Evolutionary conservation across 2,888 invertebrate species (phyloP).

Genomic region (Ischnura elegans): DNA sequence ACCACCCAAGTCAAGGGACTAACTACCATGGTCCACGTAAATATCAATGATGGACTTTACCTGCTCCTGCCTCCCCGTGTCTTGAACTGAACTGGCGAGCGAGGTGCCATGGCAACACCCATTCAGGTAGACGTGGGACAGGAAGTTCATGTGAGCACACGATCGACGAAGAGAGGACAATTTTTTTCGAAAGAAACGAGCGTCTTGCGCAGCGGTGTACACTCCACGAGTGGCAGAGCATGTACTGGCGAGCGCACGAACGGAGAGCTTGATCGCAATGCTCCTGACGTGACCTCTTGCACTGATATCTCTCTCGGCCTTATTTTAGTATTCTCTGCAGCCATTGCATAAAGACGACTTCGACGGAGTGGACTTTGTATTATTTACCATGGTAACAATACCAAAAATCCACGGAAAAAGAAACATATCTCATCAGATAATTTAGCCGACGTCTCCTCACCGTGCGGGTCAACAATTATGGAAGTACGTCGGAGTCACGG

Average conservation of each 20-base stretch:
- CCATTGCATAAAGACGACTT: not conserved
- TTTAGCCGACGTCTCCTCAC: not conserved
- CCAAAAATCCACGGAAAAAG: not conserved
- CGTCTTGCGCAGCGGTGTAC: not conserved
- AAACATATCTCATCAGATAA: not conserved
- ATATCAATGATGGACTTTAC: too few relatives aligned
- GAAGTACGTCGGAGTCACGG: not conserved
- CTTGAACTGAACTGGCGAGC: conserved; percentile 23
- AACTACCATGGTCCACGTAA: too few relatives aligned
- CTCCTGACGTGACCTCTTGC: not conserved
- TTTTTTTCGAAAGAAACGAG: not conserved
- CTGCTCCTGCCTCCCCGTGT: not conserved
- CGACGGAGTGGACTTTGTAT: not conserved
- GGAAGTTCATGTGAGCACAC: conserved; percentile 42
- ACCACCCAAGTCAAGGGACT: too few relatives aligned
- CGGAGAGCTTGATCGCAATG: not conserved
- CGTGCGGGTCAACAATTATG: not conserved
- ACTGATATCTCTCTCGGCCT: not conserved
- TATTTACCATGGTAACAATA: not conserved
- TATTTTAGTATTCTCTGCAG: not conserved
- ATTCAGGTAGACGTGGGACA: not conserved
- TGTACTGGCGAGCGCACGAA: not conserved
- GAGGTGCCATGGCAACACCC: not conserved
- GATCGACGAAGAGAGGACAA: not conserved
- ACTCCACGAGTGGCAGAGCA: not conserved